phyloP scores from a whole-genome alignment of 2,113 vertebrate genomes.

The Polyodon spathula region DNA sequence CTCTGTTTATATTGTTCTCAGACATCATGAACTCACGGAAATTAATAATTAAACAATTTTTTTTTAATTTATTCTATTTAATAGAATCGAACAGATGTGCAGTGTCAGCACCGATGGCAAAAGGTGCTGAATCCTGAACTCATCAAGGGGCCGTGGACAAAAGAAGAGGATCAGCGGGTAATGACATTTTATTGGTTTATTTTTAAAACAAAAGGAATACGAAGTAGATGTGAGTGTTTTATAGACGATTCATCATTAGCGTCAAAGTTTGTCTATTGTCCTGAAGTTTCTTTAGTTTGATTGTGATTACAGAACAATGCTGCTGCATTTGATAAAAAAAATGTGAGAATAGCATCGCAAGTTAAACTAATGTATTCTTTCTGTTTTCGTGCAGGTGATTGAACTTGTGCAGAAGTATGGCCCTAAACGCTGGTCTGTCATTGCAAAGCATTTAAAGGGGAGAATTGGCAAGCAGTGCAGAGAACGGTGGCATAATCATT shows the following conservation, averaged over 20 bases:
- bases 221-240: neutral
- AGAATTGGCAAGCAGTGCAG: constrained; percentile 97
- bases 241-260: no score
- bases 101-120: constrained; percentile 97
- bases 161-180: constrained; percentile 98
- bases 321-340: no score
- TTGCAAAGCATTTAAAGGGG: constrained; percentile 96
- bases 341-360: neutral
- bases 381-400: constrained; percentile 76
- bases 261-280: no score
- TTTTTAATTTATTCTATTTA: neutral
- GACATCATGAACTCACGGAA: no score
- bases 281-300: no score
- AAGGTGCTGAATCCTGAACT: constrained; percentile 97
- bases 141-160: constrained; percentile 97
- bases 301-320: no score
- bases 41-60: constrained; percentile 9
- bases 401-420: constrained; percentile 98
- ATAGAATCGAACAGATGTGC: constrained; percentile 94
- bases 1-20: no score
- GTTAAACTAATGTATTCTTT: neutral
- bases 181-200: constrained; percentile 30
- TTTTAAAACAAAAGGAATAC: neutral
- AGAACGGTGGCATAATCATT: constrained; percentile 98
- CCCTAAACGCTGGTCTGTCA: constrained; percentile 96